These are phyloP conservation scores for Pteropus alecto DNA, from an alignment of 2,113 vertebrate species.

Conservation along the genomic window DNA sequence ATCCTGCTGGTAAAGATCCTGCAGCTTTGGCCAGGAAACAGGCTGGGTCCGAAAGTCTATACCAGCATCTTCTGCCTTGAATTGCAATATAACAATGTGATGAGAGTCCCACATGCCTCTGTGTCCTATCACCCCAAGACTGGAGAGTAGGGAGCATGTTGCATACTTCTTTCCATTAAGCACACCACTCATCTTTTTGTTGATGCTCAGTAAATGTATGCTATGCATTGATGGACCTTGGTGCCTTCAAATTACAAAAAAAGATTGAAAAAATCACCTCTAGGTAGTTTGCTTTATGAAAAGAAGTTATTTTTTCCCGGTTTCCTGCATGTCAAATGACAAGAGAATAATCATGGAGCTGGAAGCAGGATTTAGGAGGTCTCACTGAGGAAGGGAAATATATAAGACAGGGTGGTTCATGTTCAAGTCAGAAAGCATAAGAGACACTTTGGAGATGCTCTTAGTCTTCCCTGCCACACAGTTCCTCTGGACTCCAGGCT, in stretches of 20 bases:
- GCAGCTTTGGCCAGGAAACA: neutral
- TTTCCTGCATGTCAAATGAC: neutral
- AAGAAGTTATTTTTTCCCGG: neutral
- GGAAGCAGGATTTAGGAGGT: neutral
- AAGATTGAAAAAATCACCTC: neutral
- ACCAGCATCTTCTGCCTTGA: neutral
- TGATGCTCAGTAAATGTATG: neutral
- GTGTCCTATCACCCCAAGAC: neutral
- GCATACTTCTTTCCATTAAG: neutral
- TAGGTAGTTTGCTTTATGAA: neutral
- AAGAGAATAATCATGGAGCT: neutral
- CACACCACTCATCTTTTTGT: neutral
- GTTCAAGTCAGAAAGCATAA: neutral
- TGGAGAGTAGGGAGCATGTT: neutral
- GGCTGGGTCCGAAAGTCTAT: neutral
- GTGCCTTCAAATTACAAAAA: neutral
- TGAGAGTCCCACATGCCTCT: neutral
- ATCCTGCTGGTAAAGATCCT: neutral
- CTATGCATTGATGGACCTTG: neutral
- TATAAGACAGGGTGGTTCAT: neutral
- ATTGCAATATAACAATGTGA: neutral
- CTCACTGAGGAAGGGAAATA: neutral
- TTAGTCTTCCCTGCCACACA: neutral
- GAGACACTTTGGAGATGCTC: neutral
- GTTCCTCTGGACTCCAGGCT: neutral